A percentile compares a stretch with the other conserved stretches of the same genome.
Conservation (phyloP, 2,113 vertebrate genomes). For the Mustela lutreola region DNA sequence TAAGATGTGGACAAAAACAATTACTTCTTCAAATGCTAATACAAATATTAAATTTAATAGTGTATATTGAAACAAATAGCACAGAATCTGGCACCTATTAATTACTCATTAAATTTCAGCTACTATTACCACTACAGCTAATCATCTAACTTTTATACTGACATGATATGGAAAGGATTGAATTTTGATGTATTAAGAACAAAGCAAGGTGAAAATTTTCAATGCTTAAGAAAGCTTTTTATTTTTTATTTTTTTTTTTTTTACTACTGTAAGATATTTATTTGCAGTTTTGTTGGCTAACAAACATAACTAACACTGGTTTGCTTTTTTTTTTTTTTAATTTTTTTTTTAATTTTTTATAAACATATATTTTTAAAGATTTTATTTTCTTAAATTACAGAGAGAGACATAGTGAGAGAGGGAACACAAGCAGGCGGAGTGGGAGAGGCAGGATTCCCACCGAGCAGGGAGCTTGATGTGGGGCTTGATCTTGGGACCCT, state of each 20-base stretch:
- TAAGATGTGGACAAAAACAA: neutral
- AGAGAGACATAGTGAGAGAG: too few relatives aligned
- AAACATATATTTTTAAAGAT: too few relatives aligned
- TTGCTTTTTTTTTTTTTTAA: too few relatives aligned
- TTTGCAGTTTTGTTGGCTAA: slow-evolving; percentile 15
- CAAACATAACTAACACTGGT: neutral
- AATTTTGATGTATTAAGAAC: neutral
- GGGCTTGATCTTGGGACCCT: too few relatives aligned
- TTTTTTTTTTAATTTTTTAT: too few relatives aligned
- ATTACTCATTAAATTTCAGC: neutral
- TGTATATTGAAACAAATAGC: neutral
- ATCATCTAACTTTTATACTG: slow-evolving; percentile 41
- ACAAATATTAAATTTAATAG: neutral
- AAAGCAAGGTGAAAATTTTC: neutral
- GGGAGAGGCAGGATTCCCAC: too few relatives aligned
- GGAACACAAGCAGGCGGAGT: too few relatives aligned
- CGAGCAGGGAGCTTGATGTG: too few relatives aligned
- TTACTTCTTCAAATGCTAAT: neutral
- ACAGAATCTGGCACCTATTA: neutral
- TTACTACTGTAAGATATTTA: neutral
- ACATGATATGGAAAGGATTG: neutral
- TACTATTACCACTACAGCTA: neutral
- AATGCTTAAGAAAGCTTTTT: neutral
- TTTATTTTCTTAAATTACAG: too few relatives aligned
- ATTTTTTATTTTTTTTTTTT: too few relatives aligned